Conservation (phyloP, 2,888 invertebrate species). For the Beris chalybata region DNA sequence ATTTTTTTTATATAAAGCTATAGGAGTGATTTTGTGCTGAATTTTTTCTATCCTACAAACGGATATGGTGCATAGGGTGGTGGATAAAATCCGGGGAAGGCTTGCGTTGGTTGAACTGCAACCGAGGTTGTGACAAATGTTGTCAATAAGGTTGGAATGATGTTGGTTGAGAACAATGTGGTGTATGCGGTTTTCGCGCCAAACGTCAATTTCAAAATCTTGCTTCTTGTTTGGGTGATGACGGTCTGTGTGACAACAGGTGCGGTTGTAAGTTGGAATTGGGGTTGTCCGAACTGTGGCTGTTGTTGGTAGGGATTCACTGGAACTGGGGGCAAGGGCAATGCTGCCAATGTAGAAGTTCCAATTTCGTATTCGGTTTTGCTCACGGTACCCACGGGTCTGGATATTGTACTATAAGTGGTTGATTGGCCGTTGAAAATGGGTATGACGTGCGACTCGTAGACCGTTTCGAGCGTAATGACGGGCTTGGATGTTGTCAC, state of each 20-base stretch:
- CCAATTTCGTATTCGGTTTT: constrained; percentile 78
- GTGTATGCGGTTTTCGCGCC: constrained; percentile 90
- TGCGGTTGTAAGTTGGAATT: constrained; percentile 76
- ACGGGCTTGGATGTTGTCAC: constrained; percentile 80
- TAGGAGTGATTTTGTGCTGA: constrained; percentile 4
- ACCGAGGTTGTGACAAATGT: constrained; percentile 80
- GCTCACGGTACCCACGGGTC: constrained; percentile 76
- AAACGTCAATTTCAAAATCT: constrained; percentile 81
- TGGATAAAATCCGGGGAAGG: constrained; percentile 78
- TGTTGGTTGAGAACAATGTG: constrained; percentile 79
- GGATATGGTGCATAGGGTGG: constrained; percentile 75
- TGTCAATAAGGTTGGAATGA: constrained; percentile 82
- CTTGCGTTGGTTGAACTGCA: constrained; percentile 69
- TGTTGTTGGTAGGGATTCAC: constrained; percentile 38
- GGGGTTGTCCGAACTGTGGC: constrained; percentile 61
- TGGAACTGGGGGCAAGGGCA: constrained; percentile 58
- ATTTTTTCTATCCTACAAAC: constrained; percentile 64
- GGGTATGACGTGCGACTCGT: constrained; percentile 81
- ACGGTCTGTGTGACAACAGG: constrained; percentile 79
- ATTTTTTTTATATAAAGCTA: constrained; percentile 23
- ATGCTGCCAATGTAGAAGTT: constrained; percentile 68
- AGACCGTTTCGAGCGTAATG: constrained; percentile 74
- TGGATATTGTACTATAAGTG: constrained; percentile 75
- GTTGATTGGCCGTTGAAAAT: constrained; percentile 75
- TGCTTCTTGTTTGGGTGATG: constrained; percentile 77